Conservation (phyloP, 92 coral and sea anemone species). For the Desmophyllum pertusum region DNA sequence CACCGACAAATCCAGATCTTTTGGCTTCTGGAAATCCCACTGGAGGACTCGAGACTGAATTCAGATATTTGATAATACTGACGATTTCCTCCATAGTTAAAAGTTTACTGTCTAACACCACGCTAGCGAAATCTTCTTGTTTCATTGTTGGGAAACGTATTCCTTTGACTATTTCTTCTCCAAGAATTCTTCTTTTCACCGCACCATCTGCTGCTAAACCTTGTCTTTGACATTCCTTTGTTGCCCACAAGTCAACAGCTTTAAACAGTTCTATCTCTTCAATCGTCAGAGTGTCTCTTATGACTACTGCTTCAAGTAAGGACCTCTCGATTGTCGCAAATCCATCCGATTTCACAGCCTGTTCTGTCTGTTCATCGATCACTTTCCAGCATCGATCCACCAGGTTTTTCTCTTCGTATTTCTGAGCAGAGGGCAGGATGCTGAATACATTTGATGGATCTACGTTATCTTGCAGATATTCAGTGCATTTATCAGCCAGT, state of each 20-base stretch:
- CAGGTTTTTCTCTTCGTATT: conserved; percentile 59
- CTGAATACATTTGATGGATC: conserved; percentile 64
- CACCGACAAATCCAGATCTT: too few species aligned
- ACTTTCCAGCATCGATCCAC: conserved; percentile 70
- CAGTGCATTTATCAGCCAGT: conserved; percentile 60
- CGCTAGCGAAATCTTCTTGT: too few species aligned
- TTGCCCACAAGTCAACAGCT: conserved; percentile 67
- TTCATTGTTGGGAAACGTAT: too few species aligned
- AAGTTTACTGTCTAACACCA: too few species aligned
- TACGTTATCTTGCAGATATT: conserved; percentile 59
- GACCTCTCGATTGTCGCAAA: conserved; percentile 45
- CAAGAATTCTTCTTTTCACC: too few species aligned
- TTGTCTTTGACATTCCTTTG: conserved; percentile 51
- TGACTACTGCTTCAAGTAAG: conserved; percentile 10
- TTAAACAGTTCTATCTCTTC: conserved; percentile 55
- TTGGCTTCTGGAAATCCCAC: too few species aligned
- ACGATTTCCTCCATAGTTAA: too few species aligned
- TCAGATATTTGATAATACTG: too few species aligned
- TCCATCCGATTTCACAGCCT: conserved; percentile 55
- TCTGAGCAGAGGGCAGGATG: conserved; percentile 55
- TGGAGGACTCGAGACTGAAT: too few species aligned
- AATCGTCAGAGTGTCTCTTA: conserved; percentile 1
- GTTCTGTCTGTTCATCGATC: conserved; percentile 54
- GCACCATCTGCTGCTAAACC: conserved; percentile 23
- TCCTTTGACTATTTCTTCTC: too few species aligned